phyloP scores from a whole-genome alignment of 2,888 invertebrate species.

The Cybosia mesomella region DNA sequence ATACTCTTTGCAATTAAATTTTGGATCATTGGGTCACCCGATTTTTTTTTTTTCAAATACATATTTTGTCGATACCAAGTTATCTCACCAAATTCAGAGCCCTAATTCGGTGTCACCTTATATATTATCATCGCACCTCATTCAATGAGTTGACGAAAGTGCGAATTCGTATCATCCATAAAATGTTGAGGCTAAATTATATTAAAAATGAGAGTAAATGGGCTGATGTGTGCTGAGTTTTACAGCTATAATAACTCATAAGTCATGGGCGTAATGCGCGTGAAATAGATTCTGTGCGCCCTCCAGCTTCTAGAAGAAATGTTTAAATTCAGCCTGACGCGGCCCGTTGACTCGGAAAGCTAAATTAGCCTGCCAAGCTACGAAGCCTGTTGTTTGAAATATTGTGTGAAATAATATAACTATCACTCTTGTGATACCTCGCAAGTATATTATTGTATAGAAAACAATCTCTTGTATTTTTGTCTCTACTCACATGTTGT shows the following conservation, averaged over 20 bases:
- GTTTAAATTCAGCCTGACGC: constrained; percentile 67
- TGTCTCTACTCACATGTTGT: background rate
- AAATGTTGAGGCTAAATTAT: constrained; percentile 55
- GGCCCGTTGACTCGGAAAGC: constrained; percentile 69
- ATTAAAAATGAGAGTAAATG: constrained; percentile 73
- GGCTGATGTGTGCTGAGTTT: constrained; percentile 79
- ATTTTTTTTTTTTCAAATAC: no score
- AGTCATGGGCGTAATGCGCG: constrained; percentile 79
- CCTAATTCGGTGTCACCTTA: no score
- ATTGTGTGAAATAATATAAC: constrained; percentile 69
- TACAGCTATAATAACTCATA: constrained; percentile 82
- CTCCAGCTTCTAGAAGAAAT: constrained; percentile 74
- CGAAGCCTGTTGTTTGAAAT: constrained; percentile 72
- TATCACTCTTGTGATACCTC: constrained; percentile 47
- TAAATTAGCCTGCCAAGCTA: constrained; percentile 73
- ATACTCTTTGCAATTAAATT: no score
- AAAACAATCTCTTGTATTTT: background rate
- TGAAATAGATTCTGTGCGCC: constrained; percentile 79
- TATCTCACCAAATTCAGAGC: no score
- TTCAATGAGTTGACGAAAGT: background rate
- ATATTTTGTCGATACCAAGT: no score
- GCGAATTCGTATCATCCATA: constrained; percentile 24
- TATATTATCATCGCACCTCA: background rate
- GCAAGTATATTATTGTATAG: constrained; percentile 19
- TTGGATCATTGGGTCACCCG: no score